Percentiles rank a stretch among this genome's conserved stretches.
These are phyloP conservation scores for Poicephalus gulielmi DNA, from an alignment of 2,113 vertebrate genomes.

Conservation along the genomic window DNA sequence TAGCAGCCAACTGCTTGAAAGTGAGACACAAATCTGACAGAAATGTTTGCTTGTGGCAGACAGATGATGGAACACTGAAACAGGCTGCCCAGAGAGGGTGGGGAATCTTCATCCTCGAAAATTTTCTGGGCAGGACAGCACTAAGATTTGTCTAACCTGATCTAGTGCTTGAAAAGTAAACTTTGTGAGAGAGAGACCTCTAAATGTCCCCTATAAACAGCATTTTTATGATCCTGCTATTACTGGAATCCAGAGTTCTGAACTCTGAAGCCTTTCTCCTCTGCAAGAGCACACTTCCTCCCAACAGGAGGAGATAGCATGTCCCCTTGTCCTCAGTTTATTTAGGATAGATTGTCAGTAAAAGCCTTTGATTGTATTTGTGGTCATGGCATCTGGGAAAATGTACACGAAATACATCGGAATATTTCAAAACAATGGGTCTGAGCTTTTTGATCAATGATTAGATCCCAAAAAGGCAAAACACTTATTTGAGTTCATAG, in stretches of 20 bases:
- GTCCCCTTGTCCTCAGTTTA: neutral
- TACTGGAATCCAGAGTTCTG: neutral
- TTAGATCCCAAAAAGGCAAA: neutral
- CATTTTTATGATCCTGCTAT: neutral
- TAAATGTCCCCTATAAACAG: neutral
- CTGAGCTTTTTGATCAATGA: neutral
- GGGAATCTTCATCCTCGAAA: neutral
- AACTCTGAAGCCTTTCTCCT: neutral
- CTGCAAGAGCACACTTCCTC: neutral
- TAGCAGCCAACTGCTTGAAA: neutral
- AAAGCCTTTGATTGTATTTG: neutral
- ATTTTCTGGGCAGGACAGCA: neutral
- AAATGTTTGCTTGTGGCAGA: neutral
- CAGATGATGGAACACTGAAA: neutral
- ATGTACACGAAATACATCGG: neutral
- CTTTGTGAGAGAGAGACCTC: neutral
- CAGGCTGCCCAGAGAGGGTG: neutral
- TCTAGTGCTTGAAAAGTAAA: neutral
- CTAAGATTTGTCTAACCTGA: neutral
- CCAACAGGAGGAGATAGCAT: neutral
- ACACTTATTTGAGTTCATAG: neutral
- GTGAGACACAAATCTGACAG: neutral
- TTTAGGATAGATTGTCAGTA: neutral
- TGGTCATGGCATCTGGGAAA: neutral
- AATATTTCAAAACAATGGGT: neutral